Evolutionary conservation across 2,888 invertebrate species (phyloP).

Genomic region (Physocephala rufipes): DNA sequence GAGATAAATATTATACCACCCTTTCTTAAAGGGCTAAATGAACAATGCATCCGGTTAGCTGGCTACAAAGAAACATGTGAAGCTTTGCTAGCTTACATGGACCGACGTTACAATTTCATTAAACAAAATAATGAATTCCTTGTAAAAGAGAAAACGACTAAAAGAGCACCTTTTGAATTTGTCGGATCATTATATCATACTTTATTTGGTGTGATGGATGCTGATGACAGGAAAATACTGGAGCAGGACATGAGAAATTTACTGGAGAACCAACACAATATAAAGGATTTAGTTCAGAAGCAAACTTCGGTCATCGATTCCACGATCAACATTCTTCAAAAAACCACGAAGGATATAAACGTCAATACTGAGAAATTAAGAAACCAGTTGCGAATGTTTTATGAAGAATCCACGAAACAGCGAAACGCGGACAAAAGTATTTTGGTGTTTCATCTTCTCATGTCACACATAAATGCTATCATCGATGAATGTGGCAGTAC

Average conservation of each 20-base stretch:
- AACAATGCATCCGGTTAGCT: background rate
- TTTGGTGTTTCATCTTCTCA: constrained; percentile 8
- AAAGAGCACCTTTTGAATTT: constrained; percentile 13
- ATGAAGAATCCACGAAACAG: background rate
- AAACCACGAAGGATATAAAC: constrained; percentile 35
- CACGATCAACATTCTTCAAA: constrained; percentile 35
- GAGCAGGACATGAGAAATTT: constrained; percentile 32
- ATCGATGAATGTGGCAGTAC: constrained; percentile 13
- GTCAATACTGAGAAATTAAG: constrained; percentile 14
- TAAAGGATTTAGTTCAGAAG: constrained; percentile 22
- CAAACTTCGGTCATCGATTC: constrained; percentile 32
- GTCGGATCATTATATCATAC: constrained; percentile 15
- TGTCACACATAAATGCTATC: constrained; percentile 9
- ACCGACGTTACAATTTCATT: constrained; percentile 1
- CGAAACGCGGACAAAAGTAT: constrained; percentile 8
- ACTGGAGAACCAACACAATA: constrained; percentile 23
- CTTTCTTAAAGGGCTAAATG: background rate
- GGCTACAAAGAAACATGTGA: constrained; percentile 1
- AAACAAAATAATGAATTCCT: constrained; percentile 16
- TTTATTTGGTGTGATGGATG: constrained; percentile 25
- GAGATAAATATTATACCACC: background rate
- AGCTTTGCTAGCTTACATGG: background rate
- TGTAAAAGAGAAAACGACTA: constrained; percentile 6
- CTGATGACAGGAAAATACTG: constrained; percentile 25
- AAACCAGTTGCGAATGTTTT: background rate